Conservation (phyloP, 35 echinoderm and acorn worm species). For the Diadema setosum region DNA sequence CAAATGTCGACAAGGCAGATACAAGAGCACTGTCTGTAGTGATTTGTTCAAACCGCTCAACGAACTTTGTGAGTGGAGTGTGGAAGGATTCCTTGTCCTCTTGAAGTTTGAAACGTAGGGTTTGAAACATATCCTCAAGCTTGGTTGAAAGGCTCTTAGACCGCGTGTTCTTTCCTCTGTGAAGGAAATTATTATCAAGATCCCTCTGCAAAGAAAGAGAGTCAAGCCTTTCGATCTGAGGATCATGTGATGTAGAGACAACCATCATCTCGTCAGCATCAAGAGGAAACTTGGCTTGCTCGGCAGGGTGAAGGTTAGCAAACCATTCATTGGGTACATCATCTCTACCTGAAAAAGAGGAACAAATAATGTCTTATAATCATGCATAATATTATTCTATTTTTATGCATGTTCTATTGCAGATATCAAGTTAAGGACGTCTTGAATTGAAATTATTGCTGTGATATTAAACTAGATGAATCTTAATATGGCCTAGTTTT, state of each 20-base stretch:
- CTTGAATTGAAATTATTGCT: no score
- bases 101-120: background rate
- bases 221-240: background rate
- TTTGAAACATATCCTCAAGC: background rate
- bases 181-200: background rate
- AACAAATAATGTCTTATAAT: background rate
- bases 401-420: no score
- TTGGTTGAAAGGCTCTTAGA: background rate
- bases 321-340: background rate
- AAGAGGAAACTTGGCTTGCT: no score
- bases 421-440: no score
- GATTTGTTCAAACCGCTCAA: constrained; percentile 9
- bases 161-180: background rate
- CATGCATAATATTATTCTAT: no score
- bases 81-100: background rate
- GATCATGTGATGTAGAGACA: background rate
- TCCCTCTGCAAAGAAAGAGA: background rate
- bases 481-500: no score
- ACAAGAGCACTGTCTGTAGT: constrained; percentile 34
- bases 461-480: no score
- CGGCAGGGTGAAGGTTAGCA: background rate
- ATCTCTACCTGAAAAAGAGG: background rate
- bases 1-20: constrained; percentile 38
- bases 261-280: background rate
- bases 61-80: background rate